Evolutionary conservation across 2,888 invertebrate species (phyloP).

Genomic region (Sinelater perroti): DNA sequence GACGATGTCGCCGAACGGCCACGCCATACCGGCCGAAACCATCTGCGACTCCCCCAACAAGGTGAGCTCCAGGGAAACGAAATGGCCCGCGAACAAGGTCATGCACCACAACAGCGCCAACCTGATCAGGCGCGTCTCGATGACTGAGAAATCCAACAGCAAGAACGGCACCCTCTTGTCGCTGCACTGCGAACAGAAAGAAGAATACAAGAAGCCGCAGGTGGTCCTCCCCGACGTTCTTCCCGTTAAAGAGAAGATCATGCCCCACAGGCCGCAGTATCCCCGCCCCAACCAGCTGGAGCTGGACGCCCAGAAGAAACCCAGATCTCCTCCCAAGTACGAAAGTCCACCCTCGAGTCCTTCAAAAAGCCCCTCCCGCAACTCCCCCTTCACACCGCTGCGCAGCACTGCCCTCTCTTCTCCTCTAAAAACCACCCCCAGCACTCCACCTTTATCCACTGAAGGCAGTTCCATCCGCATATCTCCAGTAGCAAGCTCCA

Average conservation of each 20-base stretch:
- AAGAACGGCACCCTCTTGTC: conserved; percentile 42
- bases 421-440: conserved; percentile 40
- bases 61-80: conserved; percentile 50
- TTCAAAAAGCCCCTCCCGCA: conserved; percentile 52
- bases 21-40: conserved; percentile 48
- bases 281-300: conserved; percentile 50
- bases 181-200: conserved; percentile 51
- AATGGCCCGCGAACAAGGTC: conserved; percentile 51
- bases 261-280: conserved; percentile 54
- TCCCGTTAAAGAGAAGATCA: conserved; percentile 64
- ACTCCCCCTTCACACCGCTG: conserved; percentile 54
- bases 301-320: conserved; percentile 41
- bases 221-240: conserved; percentile 65
- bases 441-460: neutral
- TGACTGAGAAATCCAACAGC: conserved; percentile 54
- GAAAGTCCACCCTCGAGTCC: conserved; percentile 52
- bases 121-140: conserved; percentile 54
- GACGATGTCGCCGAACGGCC: conserved; percentile 74
- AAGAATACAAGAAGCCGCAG: conserved; percentile 52
- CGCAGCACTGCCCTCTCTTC: conserved; percentile 51
- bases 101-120: conserved; percentile 48
- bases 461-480: conserved; percentile 33
- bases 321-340: conserved; percentile 50
- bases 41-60: conserved; percentile 48
- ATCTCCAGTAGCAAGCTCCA: conserved; percentile 20